phyloP scores from a whole-genome alignment of 2,113 vertebrate genomes.

The Hiodon alosoides region DNA sequence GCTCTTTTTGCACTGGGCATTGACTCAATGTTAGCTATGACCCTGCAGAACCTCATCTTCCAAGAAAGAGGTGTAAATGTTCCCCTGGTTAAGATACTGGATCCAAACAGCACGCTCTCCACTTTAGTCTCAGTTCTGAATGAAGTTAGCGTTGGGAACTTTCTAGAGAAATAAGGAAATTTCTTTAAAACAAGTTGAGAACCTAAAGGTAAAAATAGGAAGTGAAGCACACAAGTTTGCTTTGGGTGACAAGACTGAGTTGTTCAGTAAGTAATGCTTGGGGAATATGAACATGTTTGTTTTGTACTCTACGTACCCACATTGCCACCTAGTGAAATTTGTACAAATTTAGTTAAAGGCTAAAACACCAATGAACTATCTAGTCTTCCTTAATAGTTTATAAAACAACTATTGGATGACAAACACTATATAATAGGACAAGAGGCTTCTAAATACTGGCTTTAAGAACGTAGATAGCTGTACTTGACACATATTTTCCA shows the following conservation, averaged over 20 bases:
- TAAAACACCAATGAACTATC: too few relatives aligned
- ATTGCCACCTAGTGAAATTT: conserved; percentile 5
- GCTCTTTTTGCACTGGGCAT: conserved; percentile 63
- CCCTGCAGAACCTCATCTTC: conserved; percentile 71
- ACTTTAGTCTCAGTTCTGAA: conserved; percentile 55
- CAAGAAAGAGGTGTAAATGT: conserved; percentile 63
- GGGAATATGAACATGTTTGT: too few relatives aligned
- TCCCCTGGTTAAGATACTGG: conserved; percentile 68
- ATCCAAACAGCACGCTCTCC: conserved; percentile 64
- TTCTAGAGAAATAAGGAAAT: not conserved
- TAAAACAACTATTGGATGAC: too few relatives aligned
- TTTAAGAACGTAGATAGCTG: too few relatives aligned
- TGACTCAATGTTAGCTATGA: conserved; percentile 79
- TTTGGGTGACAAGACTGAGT: not conserved
- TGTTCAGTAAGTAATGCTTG: not conserved
- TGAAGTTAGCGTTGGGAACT: conserved; percentile 25
- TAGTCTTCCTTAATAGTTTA: too few relatives aligned
- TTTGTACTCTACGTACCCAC: not conserved
- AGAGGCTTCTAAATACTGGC: too few relatives aligned
- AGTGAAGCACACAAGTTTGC: not conserved
- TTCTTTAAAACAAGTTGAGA: too few relatives aligned
- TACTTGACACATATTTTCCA: too few relatives aligned
- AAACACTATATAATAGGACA: too few relatives aligned
- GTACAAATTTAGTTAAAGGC: not conserved
- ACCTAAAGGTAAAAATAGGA: too few relatives aligned